phyloP scores from a whole-genome alignment of 2,113 vertebrate genomes.

The Sander lucioperca region DNA sequence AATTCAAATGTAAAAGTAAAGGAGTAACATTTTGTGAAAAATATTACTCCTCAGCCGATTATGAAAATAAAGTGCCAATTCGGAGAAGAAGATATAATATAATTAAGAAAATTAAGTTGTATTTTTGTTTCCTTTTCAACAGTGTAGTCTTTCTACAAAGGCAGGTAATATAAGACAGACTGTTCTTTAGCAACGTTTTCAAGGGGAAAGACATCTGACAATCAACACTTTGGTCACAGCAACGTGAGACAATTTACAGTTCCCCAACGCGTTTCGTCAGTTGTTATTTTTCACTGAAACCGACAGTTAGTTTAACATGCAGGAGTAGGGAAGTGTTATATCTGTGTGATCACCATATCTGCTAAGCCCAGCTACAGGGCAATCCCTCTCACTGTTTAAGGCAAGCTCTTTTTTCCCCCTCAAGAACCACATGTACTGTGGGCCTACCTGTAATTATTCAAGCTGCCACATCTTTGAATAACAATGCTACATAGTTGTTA shows the following conservation, averaged over 20 bases:
- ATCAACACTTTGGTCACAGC: not conserved
- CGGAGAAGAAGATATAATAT: not conserved
- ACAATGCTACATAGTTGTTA: not conserved
- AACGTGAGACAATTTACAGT: not conserved
- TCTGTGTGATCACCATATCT: slow-evolving; percentile 13
- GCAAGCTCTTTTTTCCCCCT: not conserved
- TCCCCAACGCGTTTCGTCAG: not conserved
- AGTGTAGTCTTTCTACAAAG: not conserved
- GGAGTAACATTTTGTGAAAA: not conserved
- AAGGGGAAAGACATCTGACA: not conserved
- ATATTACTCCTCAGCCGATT: not conserved
- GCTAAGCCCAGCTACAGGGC: not conserved
- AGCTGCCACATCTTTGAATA: not conserved
- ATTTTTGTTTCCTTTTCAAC: not conserved
- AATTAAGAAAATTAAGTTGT: not conserved
- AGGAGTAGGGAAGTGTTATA: not conserved
- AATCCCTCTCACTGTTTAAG: slow-evolving; percentile 5
- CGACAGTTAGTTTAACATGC: not conserved
- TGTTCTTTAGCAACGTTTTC: not conserved
- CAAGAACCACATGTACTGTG: not conserved
- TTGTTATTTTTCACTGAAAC: slow-evolving; percentile 1
- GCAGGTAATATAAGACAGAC: not conserved
- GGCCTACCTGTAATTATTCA: not conserved
- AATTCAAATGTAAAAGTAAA: not conserved
- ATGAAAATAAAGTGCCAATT: not conserved